A percentile compares a stretch with the other conserved stretches of the same genome.
Conservation (phyloP, 2,113 vertebrate species). For the Grus americana region DNA sequence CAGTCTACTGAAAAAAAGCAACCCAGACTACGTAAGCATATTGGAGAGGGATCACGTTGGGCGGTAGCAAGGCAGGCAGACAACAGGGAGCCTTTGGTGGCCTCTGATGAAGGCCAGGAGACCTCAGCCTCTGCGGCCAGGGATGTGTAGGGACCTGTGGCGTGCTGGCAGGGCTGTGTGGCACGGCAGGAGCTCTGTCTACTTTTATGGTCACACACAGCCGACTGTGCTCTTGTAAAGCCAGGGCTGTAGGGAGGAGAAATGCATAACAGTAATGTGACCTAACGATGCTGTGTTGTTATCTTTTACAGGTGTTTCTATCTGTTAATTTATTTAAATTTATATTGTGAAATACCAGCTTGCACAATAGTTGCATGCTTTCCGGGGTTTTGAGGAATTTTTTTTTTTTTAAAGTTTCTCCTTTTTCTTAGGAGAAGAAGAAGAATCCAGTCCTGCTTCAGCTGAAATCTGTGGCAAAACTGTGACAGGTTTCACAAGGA, state of each 20-base stretch:
- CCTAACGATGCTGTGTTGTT: not conserved
- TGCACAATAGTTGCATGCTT: not conserved
- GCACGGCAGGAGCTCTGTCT: not conserved
- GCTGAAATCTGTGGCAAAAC: not conserved
- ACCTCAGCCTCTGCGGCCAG: not conserved
- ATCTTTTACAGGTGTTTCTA: not conserved
- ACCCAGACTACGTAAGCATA: fast-evolving
- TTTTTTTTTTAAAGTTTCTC: not conserved
- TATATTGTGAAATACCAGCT: not conserved
- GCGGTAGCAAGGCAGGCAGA: not conserved
- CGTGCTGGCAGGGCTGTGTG: not conserved
- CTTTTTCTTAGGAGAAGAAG: not conserved
- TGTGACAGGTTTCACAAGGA: not conserved
- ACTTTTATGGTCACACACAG: not conserved
- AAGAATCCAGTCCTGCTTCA: not conserved
- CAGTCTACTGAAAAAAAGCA: not conserved
- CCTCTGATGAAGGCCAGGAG: not conserved
- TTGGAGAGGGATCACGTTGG: not conserved
- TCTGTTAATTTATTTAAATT: not conserved
- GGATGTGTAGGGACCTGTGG: not conserved
- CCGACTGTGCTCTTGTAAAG: not conserved
- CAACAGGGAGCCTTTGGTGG: not conserved
- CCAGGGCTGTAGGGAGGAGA: not conserved
- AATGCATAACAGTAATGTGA: not conserved
- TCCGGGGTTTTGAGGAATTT: not conserved